Percentiles rank a stretch among this genome's conserved stretches.
phyloP scores from a whole-genome alignment of 2,888 invertebrate genomes.

The Lycocerus yunnanus region DNA sequence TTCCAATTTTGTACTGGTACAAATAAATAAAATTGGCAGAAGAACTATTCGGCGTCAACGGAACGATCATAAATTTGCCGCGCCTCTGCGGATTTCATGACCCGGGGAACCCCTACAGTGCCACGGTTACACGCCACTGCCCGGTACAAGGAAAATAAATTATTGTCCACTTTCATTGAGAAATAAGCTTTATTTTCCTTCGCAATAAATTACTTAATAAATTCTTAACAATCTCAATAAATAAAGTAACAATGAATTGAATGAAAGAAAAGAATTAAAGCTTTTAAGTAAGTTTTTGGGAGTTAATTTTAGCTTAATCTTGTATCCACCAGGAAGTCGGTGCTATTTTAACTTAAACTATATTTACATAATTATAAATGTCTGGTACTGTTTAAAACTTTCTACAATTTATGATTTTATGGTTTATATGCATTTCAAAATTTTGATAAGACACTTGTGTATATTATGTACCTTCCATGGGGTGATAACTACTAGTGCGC shows the following conservation, averaged over 20 bases:
- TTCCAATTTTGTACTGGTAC: background rate
- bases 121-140: background rate
- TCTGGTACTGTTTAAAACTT: conserved; percentile 5
- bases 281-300: background rate
- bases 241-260: background rate
- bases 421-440: background rate
- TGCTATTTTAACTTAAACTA: conserved; percentile 18
- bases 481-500: background rate
- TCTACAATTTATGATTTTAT: background rate
- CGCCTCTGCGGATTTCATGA: background rate
- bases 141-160: background rate
- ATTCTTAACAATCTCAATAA: background rate
- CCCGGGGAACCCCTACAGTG: background rate
- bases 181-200: background rate
- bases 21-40: too few species aligned
- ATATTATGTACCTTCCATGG: too few species aligned
- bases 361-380: conserved; percentile 20
- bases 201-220: background rate
- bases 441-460: background rate
- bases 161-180: background rate
- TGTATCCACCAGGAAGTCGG: conserved; percentile 14
- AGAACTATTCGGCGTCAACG: background rate
- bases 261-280: background rate
- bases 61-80: background rate
- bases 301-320: conserved; percentile 15